Evolutionary conservation across 2,888 invertebrate species (phyloP), one percentile per base, ranked within the genome.

Genomic region (Leistus spinibarbis): DNA sequence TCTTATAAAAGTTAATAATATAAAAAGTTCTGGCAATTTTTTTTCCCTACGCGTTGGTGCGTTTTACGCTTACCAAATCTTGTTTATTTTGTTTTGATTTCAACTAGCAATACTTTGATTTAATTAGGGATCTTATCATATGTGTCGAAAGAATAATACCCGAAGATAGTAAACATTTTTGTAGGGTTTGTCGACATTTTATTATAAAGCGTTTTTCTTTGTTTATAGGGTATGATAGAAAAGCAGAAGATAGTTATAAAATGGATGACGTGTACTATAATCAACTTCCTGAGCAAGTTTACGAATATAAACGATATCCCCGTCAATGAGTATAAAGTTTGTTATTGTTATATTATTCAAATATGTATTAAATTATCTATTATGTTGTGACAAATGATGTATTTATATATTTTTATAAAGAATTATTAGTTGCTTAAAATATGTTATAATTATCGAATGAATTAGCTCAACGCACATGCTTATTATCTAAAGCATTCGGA

Each of bases 201-300:
- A 54, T 5, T 56, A 72, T 66, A 65, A 10, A 57, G 22, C 72
- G 27, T 40, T 64, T 63, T 69, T 54, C 67, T 62, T 67, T 76
- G 65, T 40, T 79, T 77, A 70, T 82, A 69, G 69, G 75, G 69
- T 69, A 75, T 56, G 69, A 69, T 22, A 69, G 69, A 54, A 75
- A 75, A 75, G 75, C 64, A 17, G 69, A 69, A 23, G 65, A 75
- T 54, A 56, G 69, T 9, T 69, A 75, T 57, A 73, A 62, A 60
- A 67, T 56, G 54, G 66, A 62, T 7, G 65, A 69, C 13, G 10
- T 56, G 1, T 65, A 69, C 57, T 75, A 75, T 24, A 75, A 22
- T 64, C 64, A 62, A n/a, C 64, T 64, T 40, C 64, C 69, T 56
- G 75, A 75, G 3, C 69, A 75, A 13, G 23, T 67, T 5, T 22